Conservation (phyloP, 2,113 vertebrate species). For the Ictalurus furcatus region DNA sequence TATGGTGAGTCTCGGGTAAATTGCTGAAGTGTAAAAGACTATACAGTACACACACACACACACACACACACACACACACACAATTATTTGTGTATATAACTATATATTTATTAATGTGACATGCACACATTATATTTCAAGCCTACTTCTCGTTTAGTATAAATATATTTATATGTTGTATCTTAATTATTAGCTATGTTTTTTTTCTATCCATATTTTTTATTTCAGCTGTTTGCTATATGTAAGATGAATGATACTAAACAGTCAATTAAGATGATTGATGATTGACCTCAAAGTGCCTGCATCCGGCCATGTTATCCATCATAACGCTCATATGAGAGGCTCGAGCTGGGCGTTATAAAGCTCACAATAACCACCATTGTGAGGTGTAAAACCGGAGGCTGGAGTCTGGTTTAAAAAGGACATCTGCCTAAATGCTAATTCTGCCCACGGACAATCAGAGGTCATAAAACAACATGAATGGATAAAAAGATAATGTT, state of each 20-base stretch:
- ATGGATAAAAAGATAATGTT: not conserved
- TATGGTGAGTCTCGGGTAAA: no score
- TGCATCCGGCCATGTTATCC: slow-evolving; percentile 38
- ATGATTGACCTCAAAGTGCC: slow-evolving; percentile 23
- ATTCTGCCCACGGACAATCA: slow-evolving; percentile 32
- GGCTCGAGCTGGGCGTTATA: not conserved
- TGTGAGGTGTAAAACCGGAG: slow-evolving; percentile 15
- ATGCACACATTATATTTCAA: not conserved
- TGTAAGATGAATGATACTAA: not conserved
- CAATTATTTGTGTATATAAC: no score
- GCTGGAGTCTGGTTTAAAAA: slow-evolving; percentile 34
- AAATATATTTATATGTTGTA: not conserved
- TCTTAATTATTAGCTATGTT: not conserved
- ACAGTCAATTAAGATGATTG: not conserved
- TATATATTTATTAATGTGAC: not conserved
- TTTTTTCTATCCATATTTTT: not conserved
- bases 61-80: no score
- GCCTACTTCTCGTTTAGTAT: not conserved
- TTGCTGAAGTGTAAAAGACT: not conserved
- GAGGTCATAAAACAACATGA: slow-evolving; percentile 1
- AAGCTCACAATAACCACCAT: slow-evolving; percentile 25
- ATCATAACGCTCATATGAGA: slow-evolving; percentile 44
- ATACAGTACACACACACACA: not conserved
- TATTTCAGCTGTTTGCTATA: not conserved
- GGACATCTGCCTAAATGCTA: slow-evolving; percentile 42